These are phyloP conservation scores for Acronicta leporina DNA, from an alignment of 2,888 invertebrate species.

Conservation along the genomic window DNA sequence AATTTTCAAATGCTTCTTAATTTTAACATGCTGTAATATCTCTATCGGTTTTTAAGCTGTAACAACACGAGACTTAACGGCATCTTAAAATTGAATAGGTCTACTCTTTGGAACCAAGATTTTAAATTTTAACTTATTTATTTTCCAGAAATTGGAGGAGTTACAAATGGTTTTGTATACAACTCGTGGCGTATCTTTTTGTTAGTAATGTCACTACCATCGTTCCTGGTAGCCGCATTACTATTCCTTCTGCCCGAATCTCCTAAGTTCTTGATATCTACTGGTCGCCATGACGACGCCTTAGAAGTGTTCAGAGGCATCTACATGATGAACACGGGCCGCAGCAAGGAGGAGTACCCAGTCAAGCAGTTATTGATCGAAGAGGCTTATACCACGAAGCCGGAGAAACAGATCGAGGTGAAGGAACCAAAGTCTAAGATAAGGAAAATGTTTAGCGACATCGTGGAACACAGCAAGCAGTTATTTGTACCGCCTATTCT, in stretches of 20 bases:
- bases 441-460: slow-evolving; percentile 92
- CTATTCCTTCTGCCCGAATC: slow-evolving; percentile 96
- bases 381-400: slow-evolving; percentile 81
- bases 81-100: no score
- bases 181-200: slow-evolving; percentile 98
- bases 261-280: slow-evolving; percentile 95
- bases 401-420: slow-evolving; percentile 90
- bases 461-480: slow-evolving; percentile 94
- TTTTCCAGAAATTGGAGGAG: slow-evolving; percentile 91
- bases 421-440: slow-evolving; percentile 90
- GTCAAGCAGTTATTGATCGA: slow-evolving; percentile 92
- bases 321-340: slow-evolving; percentile 94
- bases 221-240: slow-evolving; percentile 95
- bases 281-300: slow-evolving; percentile 94
- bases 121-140: background rate
- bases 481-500: slow-evolving; percentile 94
- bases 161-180: slow-evolving; percentile 92
- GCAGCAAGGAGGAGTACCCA: slow-evolving; percentile 92
- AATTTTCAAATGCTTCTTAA: no score
- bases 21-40: no score
- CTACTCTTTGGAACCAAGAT: no score
- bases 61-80: no score
- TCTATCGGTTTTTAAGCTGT: no score
- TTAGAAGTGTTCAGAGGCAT: slow-evolving; percentile 94
- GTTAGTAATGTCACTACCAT: slow-evolving; percentile 95